Conservation (phyloP, 1,140 invertebrate species). For the Trichonephila inaurata region DNA sequence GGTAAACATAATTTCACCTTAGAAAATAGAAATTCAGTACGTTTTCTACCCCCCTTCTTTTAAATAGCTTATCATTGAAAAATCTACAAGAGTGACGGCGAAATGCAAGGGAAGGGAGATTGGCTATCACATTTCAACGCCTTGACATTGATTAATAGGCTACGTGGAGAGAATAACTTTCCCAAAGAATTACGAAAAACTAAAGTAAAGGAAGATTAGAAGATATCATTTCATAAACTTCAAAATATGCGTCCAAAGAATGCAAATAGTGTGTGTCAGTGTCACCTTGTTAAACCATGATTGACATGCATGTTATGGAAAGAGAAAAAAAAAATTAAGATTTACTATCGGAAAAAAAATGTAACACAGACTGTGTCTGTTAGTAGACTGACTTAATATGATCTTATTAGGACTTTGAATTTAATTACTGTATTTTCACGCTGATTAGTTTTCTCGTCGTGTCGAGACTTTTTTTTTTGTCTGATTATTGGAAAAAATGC, state of each 20-base stretch:
- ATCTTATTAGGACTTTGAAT: neutral
- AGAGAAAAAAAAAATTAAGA: neutral
- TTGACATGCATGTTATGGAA: neutral
- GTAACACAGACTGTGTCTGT: neutral
- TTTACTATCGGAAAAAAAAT: neutral
- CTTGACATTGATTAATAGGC: constrained; percentile 69
- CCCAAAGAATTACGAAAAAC: neutral
- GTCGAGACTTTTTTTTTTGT: neutral
- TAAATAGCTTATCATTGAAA: constrained; percentile 40
- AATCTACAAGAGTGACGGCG: constrained; percentile 56
- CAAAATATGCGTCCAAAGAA: constrained; percentile 45
- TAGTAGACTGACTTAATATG: neutral
- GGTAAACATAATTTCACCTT: constrained; percentile 1
- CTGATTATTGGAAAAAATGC: no score
- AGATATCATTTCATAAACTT: constrained; percentile 39
- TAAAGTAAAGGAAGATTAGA: neutral
- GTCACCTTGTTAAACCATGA: constrained; percentile 38
- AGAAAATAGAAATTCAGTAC: neutral
- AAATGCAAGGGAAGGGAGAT: constrained; percentile 41
- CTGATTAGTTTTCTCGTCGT: neutral
- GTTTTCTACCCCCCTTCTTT: neutral
- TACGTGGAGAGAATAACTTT: constrained; percentile 46
- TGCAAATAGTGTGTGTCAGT: constrained; percentile 55
- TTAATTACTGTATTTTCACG: constrained; percentile 6
- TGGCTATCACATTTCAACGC: constrained; percentile 64